Evolutionary conservation across 2,888 invertebrate species (phyloP), one percentile per base, ranked within the genome.

Genomic region (Pandemis corylana): DNA sequence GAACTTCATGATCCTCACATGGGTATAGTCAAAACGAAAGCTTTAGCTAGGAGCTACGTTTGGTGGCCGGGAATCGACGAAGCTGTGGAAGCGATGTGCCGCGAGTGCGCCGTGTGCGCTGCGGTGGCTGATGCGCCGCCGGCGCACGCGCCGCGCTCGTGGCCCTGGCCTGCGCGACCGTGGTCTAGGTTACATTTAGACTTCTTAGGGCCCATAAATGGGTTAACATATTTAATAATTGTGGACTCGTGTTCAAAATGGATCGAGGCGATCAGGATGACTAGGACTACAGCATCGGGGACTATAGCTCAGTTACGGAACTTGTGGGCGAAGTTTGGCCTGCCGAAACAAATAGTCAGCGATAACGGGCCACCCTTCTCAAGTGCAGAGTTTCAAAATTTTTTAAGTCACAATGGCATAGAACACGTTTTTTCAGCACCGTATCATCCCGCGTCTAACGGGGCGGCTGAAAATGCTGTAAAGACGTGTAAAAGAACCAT

Each of bases 101-200:
- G 63, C 28, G 67, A 53, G 15, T 71, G 75, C 49, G 53, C 42
- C 10, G 51, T 28, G 61, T 75, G 75, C 66, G 51, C 66, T 6
- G 70, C 49, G 49, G 28, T 44, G 7, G 71, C 71, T 15, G 44
- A 44, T 36, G 62, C 67, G 42, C 71, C 71, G 44, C 71, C 76
- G 41, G 46, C 1, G 10, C 61, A 15, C 20, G 49, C 42, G 68
- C 72, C 76, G 46, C 61, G 66, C 36, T 0, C 46, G 6, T 76
- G 76, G 76, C 46, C 72, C 2, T 72, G 72, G 59, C 71, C 75
- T 15, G 7, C 20, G 0, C 44, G 15, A 0, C 69, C 69, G 2
- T 74, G 49, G 44, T 5, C 59, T 7, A 20, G 74, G 10, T 1
- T 74, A 0, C 74, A 74, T 41, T n/a, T 68, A n/a, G 75, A 70